phyloP scores from a whole-genome alignment of 2,113 vertebrate species.

The Pelmatolapia mariae region DNA sequence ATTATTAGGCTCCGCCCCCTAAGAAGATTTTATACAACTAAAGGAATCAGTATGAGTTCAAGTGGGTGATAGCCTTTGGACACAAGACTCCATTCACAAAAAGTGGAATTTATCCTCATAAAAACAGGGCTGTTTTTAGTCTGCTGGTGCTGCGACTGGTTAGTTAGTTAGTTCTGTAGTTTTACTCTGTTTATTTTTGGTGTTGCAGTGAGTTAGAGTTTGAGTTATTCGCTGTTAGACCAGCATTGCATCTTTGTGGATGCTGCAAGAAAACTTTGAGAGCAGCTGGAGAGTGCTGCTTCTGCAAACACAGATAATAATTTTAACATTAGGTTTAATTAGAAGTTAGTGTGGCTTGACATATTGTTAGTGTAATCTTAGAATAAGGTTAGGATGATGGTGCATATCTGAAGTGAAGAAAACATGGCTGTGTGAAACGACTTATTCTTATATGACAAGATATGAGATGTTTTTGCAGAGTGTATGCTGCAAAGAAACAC shows the following conservation, averaged over 20 bases:
- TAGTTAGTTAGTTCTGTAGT: neutral
- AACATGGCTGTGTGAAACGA: neutral
- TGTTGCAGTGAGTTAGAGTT: neutral
- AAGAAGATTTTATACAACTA: neutral
- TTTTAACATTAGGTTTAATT: neutral
- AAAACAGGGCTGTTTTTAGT: neutral
- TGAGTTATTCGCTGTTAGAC: neutral
- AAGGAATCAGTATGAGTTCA: neutral
- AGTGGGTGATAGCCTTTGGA: neutral
- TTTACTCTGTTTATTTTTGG: neutral
- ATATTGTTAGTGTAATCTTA: neutral
- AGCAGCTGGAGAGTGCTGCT: neutral
- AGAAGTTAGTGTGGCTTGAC: neutral
- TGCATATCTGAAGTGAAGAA: neutral
- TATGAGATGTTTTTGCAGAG: neutral
- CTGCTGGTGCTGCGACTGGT: neutral
- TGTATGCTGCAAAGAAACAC: neutral
- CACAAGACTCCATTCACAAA: neutral
- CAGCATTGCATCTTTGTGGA: neutral
- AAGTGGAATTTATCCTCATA: neutral
- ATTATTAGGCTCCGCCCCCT: neutral
- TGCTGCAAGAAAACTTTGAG: neutral
- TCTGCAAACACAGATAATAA: neutral
- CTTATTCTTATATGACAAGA: neutral
- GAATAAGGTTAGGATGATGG: neutral